Base-by-base conservation (phyloP, 1,140 invertebrate genomes). In the Myzus persicae region DNA sequence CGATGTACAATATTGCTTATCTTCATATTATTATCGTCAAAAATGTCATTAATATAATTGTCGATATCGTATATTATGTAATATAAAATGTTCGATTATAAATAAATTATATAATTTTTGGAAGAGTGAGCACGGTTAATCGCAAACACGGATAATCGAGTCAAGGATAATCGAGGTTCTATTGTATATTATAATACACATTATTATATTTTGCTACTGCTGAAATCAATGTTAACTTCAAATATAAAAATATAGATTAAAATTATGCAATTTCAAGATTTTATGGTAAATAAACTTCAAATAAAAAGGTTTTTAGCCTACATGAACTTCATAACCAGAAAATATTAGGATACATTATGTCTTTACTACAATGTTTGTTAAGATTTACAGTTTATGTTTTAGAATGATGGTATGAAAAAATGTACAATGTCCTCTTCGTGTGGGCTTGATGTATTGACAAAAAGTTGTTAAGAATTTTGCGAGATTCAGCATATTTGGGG, bases 1-100 rank as follows among this genome's bases (percentile, higher is more conserved):
- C 82, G 42, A 87, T 87, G 40, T 87, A 87, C 42, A 87, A 87
- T 87, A 87, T 87, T 87, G 84, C 31, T 44, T 87, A 87, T 87
- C 84, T 85, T 85, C 40, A 85, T 44, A 85, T 85, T 85, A 44
- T 85, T 42, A 85, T 44, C 42, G 84, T 85, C 84, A 87, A 87
- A 87, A 44, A 87, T 87, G 31, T 46, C 84, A 87, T 44, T 87
- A 87, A 87, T 46, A 46, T 5, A 0, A 11, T 87, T 44, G 84
- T 87, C 31, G 84, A 87, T 87, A 87, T 44, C 38, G 20, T 8
- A 9, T 44, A 44, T 44, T 44, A 44, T 44, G 42, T 44, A 44
- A 44, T 26, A 44, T 87, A 87, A 46, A 44, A 87, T 87, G 84
- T 87, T 44, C 40, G 42, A 87, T 44, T 44, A 85, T 46, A 87